Conservation (phyloP, 1,140 invertebrate species). For the Eriocheir sinensis region DNA sequence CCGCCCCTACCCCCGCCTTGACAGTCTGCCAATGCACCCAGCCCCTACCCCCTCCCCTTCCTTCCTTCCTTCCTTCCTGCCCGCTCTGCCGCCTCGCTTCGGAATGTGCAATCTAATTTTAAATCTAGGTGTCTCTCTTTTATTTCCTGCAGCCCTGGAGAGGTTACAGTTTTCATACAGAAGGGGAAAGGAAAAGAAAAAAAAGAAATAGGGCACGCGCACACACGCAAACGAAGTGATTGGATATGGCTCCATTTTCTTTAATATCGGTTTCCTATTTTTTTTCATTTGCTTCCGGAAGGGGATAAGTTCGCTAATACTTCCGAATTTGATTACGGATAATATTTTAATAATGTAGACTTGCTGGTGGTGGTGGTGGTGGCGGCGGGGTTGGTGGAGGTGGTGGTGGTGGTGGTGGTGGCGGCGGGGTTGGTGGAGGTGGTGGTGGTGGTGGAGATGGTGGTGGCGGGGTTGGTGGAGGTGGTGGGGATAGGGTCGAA, state of each 20-base stretch:
- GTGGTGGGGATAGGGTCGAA: too few relatives aligned
- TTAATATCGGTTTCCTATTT: background rate
- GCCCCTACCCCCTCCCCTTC: too few relatives aligned
- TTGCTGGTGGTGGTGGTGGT: conserved; percentile 1
- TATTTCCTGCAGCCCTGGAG: background rate
- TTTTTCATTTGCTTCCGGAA: background rate
- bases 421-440: too few relatives aligned
- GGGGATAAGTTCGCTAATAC: background rate
- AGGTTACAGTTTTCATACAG: background rate
- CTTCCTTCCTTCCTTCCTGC: too few relatives aligned
- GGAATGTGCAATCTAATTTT: conserved; percentile 25
- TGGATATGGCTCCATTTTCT: background rate
- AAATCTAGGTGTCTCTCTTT: conserved; percentile 24
- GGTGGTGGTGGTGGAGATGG: too few relatives aligned
- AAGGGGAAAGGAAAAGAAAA: background rate
- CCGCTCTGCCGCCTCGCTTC: background rate
- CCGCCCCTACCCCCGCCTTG: too few relatives aligned
- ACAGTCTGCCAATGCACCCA: too few relatives aligned
- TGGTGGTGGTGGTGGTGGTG: background rate
- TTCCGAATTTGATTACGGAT: conserved; percentile 2
- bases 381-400: background rate
- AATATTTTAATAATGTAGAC: background rate
- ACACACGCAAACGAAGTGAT: background rate
- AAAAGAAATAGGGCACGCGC: background rate
- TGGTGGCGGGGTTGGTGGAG: too few relatives aligned